Evolutionary conservation across 35 echinoderm and acorn worm species (phyloP).

Genomic region (Heliocidaris tuberculata): DNA sequence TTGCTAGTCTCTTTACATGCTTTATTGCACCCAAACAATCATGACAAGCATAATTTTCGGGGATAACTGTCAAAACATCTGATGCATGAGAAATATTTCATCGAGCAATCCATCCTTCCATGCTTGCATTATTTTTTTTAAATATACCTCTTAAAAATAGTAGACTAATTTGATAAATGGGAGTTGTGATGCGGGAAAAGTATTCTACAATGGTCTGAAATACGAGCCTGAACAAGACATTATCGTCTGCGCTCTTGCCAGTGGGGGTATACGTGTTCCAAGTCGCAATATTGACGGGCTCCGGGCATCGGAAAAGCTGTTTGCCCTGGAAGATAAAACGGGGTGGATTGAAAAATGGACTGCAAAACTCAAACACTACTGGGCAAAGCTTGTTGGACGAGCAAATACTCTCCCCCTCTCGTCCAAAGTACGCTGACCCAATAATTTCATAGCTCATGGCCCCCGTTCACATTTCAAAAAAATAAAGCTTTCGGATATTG

Average conservation of each 20-base stretch:
- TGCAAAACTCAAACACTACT: conserved; percentile 5
- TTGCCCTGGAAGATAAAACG: conserved; percentile 1
- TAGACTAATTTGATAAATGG: not conserved
- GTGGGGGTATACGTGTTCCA: conserved; percentile 1
- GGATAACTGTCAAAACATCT: not conserved
- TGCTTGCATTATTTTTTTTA: not conserved
- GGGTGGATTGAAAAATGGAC: not conserved
- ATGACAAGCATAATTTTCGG: not conserved
- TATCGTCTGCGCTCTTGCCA: not conserved
- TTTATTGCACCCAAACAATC: not conserved
- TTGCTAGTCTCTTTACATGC: not conserved
- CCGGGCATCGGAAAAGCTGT: not conserved
- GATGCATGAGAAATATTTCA: not conserved
- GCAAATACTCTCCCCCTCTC: not conserved
- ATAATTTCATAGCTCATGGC: not conserved
- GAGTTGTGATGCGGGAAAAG: not conserved
- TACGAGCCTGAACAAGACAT: not conserved
- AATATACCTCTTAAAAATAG: not conserved
- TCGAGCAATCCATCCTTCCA: not conserved
- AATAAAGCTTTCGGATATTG: too few species aligned
- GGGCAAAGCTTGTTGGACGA: not conserved
- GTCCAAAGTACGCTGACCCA: not conserved
- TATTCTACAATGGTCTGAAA: not conserved
- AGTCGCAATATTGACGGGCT: conserved; percentile 1
- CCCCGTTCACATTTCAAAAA: not conserved